Evolutionary conservation across 2,888 invertebrate genomes (phyloP).

Genomic region (Nesidiocoris tenuis): DNA sequence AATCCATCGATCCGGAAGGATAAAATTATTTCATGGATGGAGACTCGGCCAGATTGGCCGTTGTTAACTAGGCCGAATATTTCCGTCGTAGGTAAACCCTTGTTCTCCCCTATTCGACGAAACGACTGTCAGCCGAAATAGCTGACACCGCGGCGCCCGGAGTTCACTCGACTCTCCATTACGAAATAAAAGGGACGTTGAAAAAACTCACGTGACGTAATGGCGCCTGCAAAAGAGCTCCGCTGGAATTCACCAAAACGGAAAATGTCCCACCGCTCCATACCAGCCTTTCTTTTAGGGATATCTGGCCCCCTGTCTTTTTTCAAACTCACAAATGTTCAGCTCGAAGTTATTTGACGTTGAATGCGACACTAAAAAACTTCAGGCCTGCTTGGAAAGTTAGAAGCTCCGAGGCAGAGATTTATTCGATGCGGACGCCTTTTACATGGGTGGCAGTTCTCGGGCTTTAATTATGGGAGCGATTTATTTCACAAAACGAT

Average conservation of each 20-base stretch:
- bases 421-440: not conserved
- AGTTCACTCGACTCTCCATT: not conserved
- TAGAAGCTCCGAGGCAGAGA: not conserved
- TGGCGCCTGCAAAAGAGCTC: not conserved
- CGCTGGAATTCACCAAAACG: not conserved
- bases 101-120: too few relatives aligned
- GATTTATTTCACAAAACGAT: conserved; percentile 18
- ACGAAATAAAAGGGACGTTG: not conserved
- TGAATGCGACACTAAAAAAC: conserved; percentile 9
- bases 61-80: too few relatives aligned
- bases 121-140: not conserved
- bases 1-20: too few relatives aligned
- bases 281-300: not conserved
- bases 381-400: too few relatives aligned
- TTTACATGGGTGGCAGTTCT: not conserved
- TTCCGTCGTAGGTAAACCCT: too few relatives aligned
- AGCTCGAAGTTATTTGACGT: conserved; percentile 26
- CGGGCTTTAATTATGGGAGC: conserved; percentile 21
- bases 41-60: too few relatives aligned
- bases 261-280: not conserved
- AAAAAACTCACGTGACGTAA: not conserved
- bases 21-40: too few relatives aligned
- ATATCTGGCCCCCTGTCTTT: not conserved
- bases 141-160: not conserved
- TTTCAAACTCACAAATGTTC: conserved; percentile 7